Base-by-base conservation (phyloP, 1,140 invertebrate species). In the Asbolus verrucosus region DNA sequence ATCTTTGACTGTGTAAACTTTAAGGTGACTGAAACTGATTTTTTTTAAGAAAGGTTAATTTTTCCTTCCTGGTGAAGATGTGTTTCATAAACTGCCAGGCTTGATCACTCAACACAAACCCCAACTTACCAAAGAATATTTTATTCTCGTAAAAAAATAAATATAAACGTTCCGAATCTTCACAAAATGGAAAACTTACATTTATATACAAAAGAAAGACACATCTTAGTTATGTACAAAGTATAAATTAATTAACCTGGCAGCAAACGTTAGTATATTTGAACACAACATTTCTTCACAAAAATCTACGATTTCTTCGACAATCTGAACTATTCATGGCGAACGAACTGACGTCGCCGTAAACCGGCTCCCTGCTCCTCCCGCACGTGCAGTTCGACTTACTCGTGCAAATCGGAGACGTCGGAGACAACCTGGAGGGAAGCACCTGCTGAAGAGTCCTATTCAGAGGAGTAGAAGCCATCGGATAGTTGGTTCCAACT, bases 281-380 rank as follows among this genome's bases (percentile, higher is more conserved):
- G 31, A 54, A 36, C 43, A 54, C 50, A 27, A 27, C 8, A 27
- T 27, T 9, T 43, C 66, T 21, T 76, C 31, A 76, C 69, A 76
- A 73, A 31, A 75, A 73, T 16, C 75, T 70, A 18, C 75, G 65
- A 62, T 77, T 78, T 19, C 74, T 67, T 50, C 76, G 65, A 6
- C 76, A 24, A 65, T 77, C 78, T 1, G 76, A 73, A 69, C 67
- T 74, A 18, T 66, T 78, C 19, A 39, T 75, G 18, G 76, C 74
- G 38, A 79, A 79, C 9, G 69, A 70, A 61, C 73, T 78, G 6
- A 72, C 66, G 67, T 79, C 76, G 15, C 78, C 78, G 61, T 79
- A 79, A 6, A 79, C 68, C 3, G 76, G 76, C 39, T 77, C 78
- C 18, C 71, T 69, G 9, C 60, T 63, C 15, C 46, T 67, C 9